These are phyloP conservation scores for Lepidochrysops patricia DNA, from an alignment of 2,888 invertebrate species.

Conservation along the genomic window DNA sequence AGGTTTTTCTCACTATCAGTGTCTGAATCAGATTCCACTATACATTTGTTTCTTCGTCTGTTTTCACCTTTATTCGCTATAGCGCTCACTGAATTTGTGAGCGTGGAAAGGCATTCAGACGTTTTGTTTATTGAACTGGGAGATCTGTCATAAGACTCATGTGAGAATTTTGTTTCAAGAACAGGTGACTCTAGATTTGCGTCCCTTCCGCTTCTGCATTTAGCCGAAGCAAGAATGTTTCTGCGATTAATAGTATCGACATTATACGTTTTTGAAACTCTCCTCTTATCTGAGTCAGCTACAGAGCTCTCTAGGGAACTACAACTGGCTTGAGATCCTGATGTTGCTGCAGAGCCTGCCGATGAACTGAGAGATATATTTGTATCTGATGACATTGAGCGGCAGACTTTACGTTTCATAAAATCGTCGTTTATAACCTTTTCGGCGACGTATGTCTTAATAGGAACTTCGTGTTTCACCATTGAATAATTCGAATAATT, in stretches of 20 bases:
- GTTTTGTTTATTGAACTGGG: constrained; percentile 63
- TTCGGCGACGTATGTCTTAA: constrained; percentile 43
- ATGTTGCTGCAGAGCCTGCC: constrained; percentile 81
- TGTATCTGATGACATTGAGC: constrained; percentile 82
- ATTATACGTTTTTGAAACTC: constrained; percentile 85
- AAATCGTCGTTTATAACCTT: constrained; percentile 51
- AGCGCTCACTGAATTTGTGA: constrained; percentile 69
- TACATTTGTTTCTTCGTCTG: constrained; percentile 63
- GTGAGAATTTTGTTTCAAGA: constrained; percentile 81
- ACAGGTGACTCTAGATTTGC: constrained; percentile 81
- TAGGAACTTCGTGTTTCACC: constrained; percentile 57
- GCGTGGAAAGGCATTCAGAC: constrained; percentile 72
- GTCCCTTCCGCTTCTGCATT: constrained; percentile 87
- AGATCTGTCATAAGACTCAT: constrained; percentile 69
- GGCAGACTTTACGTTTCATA: constrained; percentile 75
- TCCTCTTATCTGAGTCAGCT: constrained; percentile 76
- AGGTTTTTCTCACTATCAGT: constrained; percentile 56
- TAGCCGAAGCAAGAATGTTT: constrained; percentile 89
- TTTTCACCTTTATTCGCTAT: constrained; percentile 66
- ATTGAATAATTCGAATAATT: constrained; percentile 56
- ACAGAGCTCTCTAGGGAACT: constrained; percentile 78
- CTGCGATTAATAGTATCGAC: constrained; percentile 89
- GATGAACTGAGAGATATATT: constrained; percentile 81
- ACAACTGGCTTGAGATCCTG: constrained; percentile 82
- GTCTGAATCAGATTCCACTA: constrained; percentile 61